phyloP scores from a whole-genome alignment of 1,140 invertebrate species.

The Drosophila guanche region DNA sequence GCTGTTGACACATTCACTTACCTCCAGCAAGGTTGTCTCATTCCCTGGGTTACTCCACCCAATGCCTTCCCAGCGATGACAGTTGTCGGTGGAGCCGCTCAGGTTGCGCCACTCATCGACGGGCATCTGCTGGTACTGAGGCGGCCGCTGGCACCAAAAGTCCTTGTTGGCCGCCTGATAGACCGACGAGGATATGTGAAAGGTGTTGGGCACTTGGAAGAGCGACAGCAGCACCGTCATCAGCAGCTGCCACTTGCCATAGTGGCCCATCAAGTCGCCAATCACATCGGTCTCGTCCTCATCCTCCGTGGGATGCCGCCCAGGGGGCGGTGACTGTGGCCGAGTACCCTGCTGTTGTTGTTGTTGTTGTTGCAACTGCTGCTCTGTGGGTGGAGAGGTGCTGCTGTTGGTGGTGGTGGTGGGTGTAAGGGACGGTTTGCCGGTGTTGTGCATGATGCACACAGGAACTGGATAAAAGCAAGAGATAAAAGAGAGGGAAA shows the following conservation, averaged over 20 bases:
- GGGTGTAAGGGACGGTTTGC: slow-evolving; percentile 70
- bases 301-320: slow-evolving; percentile 60
- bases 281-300: slow-evolving; percentile 87
- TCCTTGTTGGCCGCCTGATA: slow-evolving; percentile 86
- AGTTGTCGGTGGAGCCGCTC: slow-evolving; percentile 85
- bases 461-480: slow-evolving; percentile 60
- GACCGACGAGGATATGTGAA: slow-evolving; percentile 89
- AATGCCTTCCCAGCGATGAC: slow-evolving; percentile 78
- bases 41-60: slow-evolving; percentile 68
- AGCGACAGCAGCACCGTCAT: slow-evolving; percentile 89
- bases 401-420: slow-evolving; percentile 37
- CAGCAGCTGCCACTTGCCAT: slow-evolving; percentile 89
- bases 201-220: slow-evolving; percentile 90
- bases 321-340: slow-evolving; percentile 49
- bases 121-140: slow-evolving; percentile 84
- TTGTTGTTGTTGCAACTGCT: no score
- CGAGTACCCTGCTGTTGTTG: slow-evolving; percentile 12
- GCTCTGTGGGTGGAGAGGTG: slow-evolving; percentile 57
- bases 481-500: neutral
- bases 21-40: slow-evolving; percentile 46
- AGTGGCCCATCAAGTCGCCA: slow-evolving; percentile 88
- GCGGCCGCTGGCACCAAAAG: slow-evolving; percentile 87
- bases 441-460: slow-evolving; percentile 76
- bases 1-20: slow-evolving; percentile 7
- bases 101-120: slow-evolving; percentile 86